Conservation (phyloP, 1,140 invertebrate species). For the Araneus ventricosus region DNA sequence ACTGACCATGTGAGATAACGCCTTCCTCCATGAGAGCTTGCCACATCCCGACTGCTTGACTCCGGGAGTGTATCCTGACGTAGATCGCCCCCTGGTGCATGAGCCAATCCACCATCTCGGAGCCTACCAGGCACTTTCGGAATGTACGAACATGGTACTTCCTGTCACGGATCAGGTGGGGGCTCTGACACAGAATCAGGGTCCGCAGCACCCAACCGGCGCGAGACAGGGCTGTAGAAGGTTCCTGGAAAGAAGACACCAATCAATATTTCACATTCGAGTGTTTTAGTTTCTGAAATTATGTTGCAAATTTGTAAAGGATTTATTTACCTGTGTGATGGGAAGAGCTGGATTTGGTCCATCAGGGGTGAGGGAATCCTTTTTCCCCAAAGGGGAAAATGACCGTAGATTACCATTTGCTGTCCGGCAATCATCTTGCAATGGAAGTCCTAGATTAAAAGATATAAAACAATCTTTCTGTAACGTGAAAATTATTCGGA, state of each 20-base stretch:
- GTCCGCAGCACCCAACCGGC: slow-evolving; percentile 87
- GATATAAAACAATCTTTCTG: not conserved
- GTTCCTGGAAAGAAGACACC: slow-evolving; percentile 78
- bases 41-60: slow-evolving; percentile 90
- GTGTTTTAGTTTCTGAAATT: not conserved
- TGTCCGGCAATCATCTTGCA: slow-evolving; percentile 56
- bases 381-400: slow-evolving; percentile 47
- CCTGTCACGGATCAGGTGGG: slow-evolving; percentile 85
- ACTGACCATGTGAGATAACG: slow-evolving; percentile 87
- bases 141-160: slow-evolving; percentile 80
- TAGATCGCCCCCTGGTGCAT: slow-evolving; percentile 81
- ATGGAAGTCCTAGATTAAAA: slow-evolving; percentile 36
- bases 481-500: too few relatives aligned
- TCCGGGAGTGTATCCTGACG: slow-evolving; percentile 82
- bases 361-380: slow-evolving; percentile 74
- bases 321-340: slow-evolving; percentile 76
- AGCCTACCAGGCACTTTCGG: slow-evolving; percentile 82
- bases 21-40: slow-evolving; percentile 91
- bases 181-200: slow-evolving; percentile 84
- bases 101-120: slow-evolving; percentile 90
- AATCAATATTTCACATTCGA: too few relatives aligned
- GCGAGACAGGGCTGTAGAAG: slow-evolving; percentile 84
- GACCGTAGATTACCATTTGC: slow-evolving; percentile 49
- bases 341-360: slow-evolving; percentile 78
- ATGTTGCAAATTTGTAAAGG: not conserved